These are phyloP conservation scores for Syritta pipiens DNA, from an alignment of 2,888 invertebrate species.

Conservation along the genomic window DNA sequence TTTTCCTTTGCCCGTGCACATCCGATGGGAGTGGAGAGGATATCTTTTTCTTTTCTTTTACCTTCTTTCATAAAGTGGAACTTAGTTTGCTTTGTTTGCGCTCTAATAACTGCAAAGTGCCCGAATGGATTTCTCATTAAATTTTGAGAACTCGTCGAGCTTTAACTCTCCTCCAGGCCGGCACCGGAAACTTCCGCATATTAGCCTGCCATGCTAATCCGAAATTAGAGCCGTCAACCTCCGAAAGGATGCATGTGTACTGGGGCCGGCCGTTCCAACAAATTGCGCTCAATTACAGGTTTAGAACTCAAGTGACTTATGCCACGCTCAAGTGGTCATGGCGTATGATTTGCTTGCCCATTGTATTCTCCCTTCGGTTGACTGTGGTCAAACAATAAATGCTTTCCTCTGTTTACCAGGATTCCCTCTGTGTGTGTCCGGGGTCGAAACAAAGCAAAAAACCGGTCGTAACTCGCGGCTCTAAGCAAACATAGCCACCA, in stretches of 20 bases:
- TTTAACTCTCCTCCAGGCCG: not conserved
- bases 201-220: too few species aligned
- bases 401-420: constrained; percentile 2
- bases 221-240: too few species aligned
- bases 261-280: too few species aligned
- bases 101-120: not conserved
- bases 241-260: too few species aligned
- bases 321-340: constrained; percentile 21
- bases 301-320: constrained; percentile 21
- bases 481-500: constrained; percentile 4
- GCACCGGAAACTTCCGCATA: too few species aligned
- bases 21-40: not conserved
- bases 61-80: not conserved
- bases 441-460: not conserved
- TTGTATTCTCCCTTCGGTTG: constrained; percentile 3
- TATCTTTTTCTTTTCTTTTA: not conserved
- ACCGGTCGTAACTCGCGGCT: constrained; percentile 2
- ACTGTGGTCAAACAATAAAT: constrained; percentile 18
- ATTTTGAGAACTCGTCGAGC: not conserved
- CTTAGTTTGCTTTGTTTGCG: not conserved
- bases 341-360: constrained; percentile 23
- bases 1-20: not conserved
- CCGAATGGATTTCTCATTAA: not conserved
- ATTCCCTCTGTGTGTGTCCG: not conserved
- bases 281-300: constrained; percentile 25